phyloP scores from a whole-genome alignment of 2,113 vertebrate genomes.

The Platichthys flesus region DNA sequence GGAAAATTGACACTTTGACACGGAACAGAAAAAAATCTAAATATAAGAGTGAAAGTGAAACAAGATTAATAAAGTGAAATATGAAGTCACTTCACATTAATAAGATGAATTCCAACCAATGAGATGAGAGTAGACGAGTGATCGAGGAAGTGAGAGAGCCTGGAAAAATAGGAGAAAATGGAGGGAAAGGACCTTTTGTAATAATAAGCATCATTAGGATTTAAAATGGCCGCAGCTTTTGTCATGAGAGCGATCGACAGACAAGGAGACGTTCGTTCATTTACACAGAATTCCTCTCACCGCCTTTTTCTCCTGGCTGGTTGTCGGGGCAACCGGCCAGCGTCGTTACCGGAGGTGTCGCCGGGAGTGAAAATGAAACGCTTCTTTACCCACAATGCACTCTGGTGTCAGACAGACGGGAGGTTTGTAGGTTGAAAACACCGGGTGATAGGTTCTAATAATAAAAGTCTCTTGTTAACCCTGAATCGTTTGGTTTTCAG shows the following conservation, averaged over 20 bases:
- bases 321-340: constrained; percentile 59
- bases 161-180: constrained; percentile 14
- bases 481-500: no score
- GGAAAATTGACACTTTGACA: no score
- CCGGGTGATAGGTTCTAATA: no score
- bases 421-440: no score
- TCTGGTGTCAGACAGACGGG: no score
- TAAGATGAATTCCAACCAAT: no score
- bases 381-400: neutral
- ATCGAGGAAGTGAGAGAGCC: neutral
- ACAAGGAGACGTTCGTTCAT: constrained; percentile 20
- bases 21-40: no score
- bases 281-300: constrained; percentile 50
- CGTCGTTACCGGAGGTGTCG: constrained; percentile 57
- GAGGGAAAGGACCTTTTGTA: neutral
- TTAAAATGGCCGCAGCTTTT: constrained; percentile 54
- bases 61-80: neutral
- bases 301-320: constrained; percentile 23
- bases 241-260: constrained; percentile 17
- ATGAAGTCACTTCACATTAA: neutral
- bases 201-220: constrained; percentile 17
- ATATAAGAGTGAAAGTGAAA: no score
- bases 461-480: no score
- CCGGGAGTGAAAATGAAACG: constrained; percentile 44
- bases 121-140: no score